Base-by-base conservation (phyloP, 2,113 vertebrate genomes). In the Heloderma charlesbogerti region DNA sequence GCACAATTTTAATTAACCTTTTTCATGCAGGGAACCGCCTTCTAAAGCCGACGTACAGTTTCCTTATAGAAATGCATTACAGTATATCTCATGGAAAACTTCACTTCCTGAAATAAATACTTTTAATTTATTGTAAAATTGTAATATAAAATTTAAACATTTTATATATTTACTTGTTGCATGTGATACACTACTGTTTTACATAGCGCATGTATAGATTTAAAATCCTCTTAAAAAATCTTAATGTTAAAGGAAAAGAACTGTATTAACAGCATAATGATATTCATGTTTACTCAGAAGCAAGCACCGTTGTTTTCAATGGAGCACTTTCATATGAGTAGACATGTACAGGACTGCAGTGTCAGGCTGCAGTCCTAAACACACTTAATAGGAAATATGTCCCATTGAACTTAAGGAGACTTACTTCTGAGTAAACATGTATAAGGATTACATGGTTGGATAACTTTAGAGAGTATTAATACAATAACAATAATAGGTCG, bases 1-100 rank as follows among this genome's bases (percentile, higher is more conserved):
- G 43, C 45, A 86, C 83, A 40, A 75, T 92, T 94, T 93, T 93
- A 94, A 95, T 93, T 95, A 93, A 80, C 57, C 60, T 86, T 90
- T 78, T 91, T 9, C 40, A 78, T 71, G 81, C 5, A 89, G 48
- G 54, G 37, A 89, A 29, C 31, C 25, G 92, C 93, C 40, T 67
- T 93, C 25, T 87, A 88, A 34, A 92, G 51, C 88, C 90, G 93
- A 84, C 0, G 0, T 79, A 31, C 6, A 25, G 91, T 93, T 96
- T 89, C 31, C 84, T 93, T 87, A 88, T 72, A 90, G 90, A 84
- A 37, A 51, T 2, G 45, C 75, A 93, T 88, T 81, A 88, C 31
- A 91, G 90, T 85, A 92, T 86, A 54, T 87, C n/a, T 5, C 0
- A 1, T 90, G 6, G 20, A 54, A 83, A 67, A 66, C 4, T 89